Evolutionary conservation across 2,113 vertebrate species (phyloP).

Genomic region (Notarius lentiginosus): DNA sequence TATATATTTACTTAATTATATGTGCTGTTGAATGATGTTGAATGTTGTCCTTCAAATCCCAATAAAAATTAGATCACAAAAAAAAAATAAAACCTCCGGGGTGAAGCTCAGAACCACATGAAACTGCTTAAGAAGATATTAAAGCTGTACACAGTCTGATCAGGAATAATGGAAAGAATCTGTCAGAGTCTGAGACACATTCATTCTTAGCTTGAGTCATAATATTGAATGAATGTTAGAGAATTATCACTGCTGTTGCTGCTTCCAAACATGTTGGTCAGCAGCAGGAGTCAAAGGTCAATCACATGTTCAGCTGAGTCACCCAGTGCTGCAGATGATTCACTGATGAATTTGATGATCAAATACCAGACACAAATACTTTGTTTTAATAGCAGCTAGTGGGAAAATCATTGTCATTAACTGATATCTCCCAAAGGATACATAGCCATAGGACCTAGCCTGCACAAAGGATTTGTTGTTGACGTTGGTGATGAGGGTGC

Average conservation of each 20-base stretch:
- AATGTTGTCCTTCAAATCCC: too few species aligned
- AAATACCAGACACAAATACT: constrained; percentile 2
- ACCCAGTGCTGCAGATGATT: background rate
- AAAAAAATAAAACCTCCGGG: too few species aligned
- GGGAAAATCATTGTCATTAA: background rate
- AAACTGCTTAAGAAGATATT: background rate
- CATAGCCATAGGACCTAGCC: too few species aligned
- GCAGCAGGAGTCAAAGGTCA: background rate
- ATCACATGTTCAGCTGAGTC: constrained; percentile 5
- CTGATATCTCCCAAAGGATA: background rate
- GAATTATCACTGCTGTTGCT: background rate
- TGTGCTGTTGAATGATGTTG: too few species aligned
- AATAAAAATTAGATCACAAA: too few species aligned
- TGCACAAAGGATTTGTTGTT: too few species aligned
- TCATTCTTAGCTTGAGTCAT: background rate
- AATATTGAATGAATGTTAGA: background rate
- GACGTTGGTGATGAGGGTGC: too few species aligned
- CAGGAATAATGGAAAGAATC: background rate
- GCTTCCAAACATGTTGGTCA: constrained; percentile 11
- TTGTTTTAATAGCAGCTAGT: background rate
- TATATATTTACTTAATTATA: too few species aligned
- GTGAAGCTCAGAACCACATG: background rate
- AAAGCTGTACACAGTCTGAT: background rate
- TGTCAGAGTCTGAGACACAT: too few species aligned
- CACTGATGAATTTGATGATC: background rate